Percentiles rank a stretch among this genome's conserved stretches.
Conservation (phyloP, 2,888 invertebrate genomes). For the Pseudococcus longispinus region DNA sequence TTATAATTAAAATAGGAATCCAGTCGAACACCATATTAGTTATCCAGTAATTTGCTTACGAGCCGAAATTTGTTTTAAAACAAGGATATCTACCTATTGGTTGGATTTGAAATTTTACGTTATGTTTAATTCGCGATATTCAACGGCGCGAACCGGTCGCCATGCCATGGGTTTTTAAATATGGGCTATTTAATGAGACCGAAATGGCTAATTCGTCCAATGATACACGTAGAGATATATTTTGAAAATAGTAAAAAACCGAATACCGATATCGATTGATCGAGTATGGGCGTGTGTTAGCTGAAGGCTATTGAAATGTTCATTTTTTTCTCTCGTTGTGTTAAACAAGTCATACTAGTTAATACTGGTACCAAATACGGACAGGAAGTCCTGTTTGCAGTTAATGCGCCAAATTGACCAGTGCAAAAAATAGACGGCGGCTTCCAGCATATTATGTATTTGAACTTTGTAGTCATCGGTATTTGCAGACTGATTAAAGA, state of each 20-base stretch:
- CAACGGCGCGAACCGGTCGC: neutral
- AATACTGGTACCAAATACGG: constrained; percentile 48
- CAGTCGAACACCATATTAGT: neutral
- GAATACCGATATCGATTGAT: constrained; percentile 41
- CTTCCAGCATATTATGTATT: constrained; percentile 40
- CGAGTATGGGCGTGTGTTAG: constrained; percentile 44
- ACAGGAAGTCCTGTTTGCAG: constrained; percentile 50
- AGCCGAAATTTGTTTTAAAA: neutral
- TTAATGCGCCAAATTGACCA: constrained; percentile 30
- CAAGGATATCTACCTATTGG: too few relatives aligned
- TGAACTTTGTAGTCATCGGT: constrained; percentile 46
- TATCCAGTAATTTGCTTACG: constrained; percentile 4
- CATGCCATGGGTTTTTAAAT: neutral
- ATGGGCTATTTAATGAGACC: constrained; percentile 32
- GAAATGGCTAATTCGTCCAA: constrained; percentile 36
- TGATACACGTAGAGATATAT: constrained; percentile 25
- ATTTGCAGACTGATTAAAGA: constrained; percentile 45
- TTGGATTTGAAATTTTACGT: neutral
- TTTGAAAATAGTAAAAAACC: constrained; percentile 41
- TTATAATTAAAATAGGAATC: constrained; percentile 32
- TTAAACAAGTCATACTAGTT: constrained; percentile 49
- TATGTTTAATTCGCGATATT: neutral
- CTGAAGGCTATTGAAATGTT: constrained; percentile 45
- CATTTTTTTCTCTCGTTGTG: constrained; percentile 28
- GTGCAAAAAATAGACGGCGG: constrained; percentile 40